Conservation (phyloP, 1,140 invertebrate genomes). For the Drosophila ambigua region DNA sequence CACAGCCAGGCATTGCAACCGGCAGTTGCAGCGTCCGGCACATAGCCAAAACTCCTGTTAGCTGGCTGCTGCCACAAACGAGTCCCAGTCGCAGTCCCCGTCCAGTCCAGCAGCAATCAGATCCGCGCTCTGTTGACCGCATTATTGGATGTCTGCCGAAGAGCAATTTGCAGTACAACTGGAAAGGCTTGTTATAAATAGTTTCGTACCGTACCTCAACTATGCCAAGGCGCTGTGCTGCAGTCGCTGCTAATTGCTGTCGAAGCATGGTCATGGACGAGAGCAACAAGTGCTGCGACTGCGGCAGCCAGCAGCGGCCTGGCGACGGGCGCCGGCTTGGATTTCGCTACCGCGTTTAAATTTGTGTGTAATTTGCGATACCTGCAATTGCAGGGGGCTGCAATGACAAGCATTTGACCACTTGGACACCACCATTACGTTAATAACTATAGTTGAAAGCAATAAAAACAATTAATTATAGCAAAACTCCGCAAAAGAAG, state of each 20-base stretch:
- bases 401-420: too few relatives aligned
- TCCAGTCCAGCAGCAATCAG: conserved; percentile 5
- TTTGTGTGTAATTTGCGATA: too few relatives aligned
- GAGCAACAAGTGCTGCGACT: conserved; percentile 23
- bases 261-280: conserved; percentile 46
- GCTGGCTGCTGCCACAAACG: neutral
- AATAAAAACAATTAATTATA: too few relatives aligned
- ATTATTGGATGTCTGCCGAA: conserved; percentile 43
- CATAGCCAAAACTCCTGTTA: conserved; percentile 38
- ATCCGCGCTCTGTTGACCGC: conserved; percentile 48
- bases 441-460: too few relatives aligned
- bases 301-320: too few relatives aligned
- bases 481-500: too few relatives aligned
- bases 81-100: too few relatives aligned
- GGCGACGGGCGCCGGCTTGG: conserved; percentile 6
- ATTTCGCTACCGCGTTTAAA: conserved; percentile 15
- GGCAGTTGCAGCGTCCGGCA: neutral
- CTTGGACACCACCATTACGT: too few relatives aligned
- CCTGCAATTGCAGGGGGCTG: too few relatives aligned
- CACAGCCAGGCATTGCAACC: conserved; percentile 7
- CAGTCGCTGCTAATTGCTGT: conserved; percentile 51
- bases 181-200: conserved; percentile 50
- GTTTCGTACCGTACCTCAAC: conserved; percentile 57
- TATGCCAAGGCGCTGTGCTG: conserved; percentile 51
- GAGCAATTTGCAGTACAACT: conserved; percentile 45